These are phyloP conservation scores for Hycleus phaleratus DNA, from an alignment of 1,140 invertebrate genomes.

Conservation along the genomic window DNA sequence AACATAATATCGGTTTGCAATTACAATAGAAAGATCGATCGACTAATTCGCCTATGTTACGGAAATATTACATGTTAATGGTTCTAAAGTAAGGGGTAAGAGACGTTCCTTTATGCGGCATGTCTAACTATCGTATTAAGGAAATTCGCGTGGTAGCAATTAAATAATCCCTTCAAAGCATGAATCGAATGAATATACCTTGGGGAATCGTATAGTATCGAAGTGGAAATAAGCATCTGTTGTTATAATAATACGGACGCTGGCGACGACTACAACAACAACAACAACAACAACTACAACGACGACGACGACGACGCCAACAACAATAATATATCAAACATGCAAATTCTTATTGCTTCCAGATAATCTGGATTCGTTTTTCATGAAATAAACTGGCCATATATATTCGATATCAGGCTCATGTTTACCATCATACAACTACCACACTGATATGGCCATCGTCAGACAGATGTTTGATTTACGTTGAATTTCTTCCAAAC, in stretches of 20 bases:
- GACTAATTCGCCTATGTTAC: slow-evolving; percentile 22
- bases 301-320: background rate
- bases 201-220: slow-evolving; percentile 23
- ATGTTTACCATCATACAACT: slow-evolving; percentile 11
- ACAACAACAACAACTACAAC: background rate
- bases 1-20: slow-evolving; percentile 6
- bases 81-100: slow-evolving; percentile 34
- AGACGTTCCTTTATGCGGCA: slow-evolving; percentile 32
- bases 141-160: slow-evolving; percentile 34
- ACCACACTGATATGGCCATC: slow-evolving; percentile 6
- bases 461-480: slow-evolving; percentile 5
- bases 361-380: slow-evolving; percentile 22
- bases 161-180: slow-evolving; percentile 40
- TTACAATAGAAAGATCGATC: slow-evolving; percentile 27
- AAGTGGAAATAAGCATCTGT: slow-evolving; percentile 3
- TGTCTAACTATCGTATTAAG: slow-evolving; percentile 38
- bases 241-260: background rate
- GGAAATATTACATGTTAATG: slow-evolving; percentile 35
- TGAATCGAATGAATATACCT: slow-evolving; percentile 31
- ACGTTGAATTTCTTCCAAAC: background rate
- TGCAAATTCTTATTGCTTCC: slow-evolving; percentile 12
- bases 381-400: slow-evolving; percentile 26
- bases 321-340: slow-evolving; percentile 10
- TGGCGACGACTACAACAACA: background rate
- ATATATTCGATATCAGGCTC: slow-evolving; percentile 24